Percentiles rank a stretch among this genome's conserved stretches.
Evolutionary conservation across 1,140 invertebrate species (phyloP).

Genomic region (Eumeta japonica): DNA sequence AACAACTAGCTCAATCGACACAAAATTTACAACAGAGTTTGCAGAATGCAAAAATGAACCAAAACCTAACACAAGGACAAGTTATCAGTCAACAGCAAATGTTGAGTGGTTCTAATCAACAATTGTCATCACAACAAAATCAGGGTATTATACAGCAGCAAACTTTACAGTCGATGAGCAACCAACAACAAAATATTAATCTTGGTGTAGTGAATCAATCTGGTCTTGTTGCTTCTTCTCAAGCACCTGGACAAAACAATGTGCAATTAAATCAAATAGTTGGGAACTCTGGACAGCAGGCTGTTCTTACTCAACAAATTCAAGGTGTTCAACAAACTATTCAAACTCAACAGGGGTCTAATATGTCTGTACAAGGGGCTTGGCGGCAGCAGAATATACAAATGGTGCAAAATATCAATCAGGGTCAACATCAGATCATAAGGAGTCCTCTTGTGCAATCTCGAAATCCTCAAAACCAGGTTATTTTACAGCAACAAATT

Average conservation of each 20-base stretch:
- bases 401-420: slow-evolving; percentile 45
- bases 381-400: slow-evolving; percentile 57
- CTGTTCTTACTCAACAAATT: slow-evolving; percentile 43
- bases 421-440: slow-evolving; percentile 50
- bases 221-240: slow-evolving; percentile 34
- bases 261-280: slow-evolving; percentile 41
- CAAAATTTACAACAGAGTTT: slow-evolving; percentile 43
- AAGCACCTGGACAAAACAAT: slow-evolving; percentile 27
- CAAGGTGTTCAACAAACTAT: slow-evolving; percentile 42
- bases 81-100: slow-evolving; percentile 34
- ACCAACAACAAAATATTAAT: slow-evolving; percentile 46
- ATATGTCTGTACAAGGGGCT: slow-evolving; percentile 42
- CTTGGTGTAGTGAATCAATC: slow-evolving; percentile 44
- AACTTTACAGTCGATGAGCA: slow-evolving; percentile 39
- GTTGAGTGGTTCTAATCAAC: slow-evolving; percentile 32
- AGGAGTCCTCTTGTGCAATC: slow-evolving; percentile 48
- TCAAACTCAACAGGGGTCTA: slow-evolving; percentile 34
- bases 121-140: slow-evolving; percentile 28
- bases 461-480: slow-evolving; percentile 49
- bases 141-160: slow-evolving; percentile 45
- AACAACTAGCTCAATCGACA: slow-evolving; percentile 47
- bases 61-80: slow-evolving; percentile 36
- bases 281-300: slow-evolving; percentile 31
- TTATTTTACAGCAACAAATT: slow-evolving; percentile 53
- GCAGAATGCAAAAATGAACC: slow-evolving; percentile 44